Percentiles rank a stretch among this genome's conserved stretches.
phyloP scores from a whole-genome alignment of 64 coral and sea anemone species.

The Dendrophyllia cribrosa region DNA sequence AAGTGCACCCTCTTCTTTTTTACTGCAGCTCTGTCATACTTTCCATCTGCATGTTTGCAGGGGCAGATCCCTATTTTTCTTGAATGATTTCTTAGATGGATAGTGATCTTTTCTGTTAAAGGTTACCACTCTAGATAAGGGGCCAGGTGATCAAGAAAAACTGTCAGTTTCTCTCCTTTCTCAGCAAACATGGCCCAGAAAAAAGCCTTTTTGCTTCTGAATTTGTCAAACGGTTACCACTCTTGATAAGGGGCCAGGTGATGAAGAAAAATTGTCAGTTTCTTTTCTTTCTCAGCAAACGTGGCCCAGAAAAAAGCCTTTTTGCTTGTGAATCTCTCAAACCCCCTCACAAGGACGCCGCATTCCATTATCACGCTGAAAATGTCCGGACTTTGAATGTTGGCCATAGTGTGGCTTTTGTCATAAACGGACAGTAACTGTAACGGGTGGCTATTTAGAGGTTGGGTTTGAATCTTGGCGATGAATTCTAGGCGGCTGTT shows the following conservation, averaged over 20 bases:
- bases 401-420: slow-evolving; percentile 27
- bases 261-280: slow-evolving; percentile 60
- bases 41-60: no score
- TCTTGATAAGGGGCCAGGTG: slow-evolving; percentile 64
- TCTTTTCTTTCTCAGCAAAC: slow-evolving; percentile 55
- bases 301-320: slow-evolving; percentile 79
- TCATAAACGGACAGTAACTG: slow-evolving; percentile 63
- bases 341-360: slow-evolving; percentile 74
- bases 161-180: slow-evolving; percentile 55
- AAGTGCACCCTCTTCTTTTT: no score
- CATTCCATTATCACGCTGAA: slow-evolving; percentile 85
- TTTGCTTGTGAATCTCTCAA: slow-evolving; percentile 78
- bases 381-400: slow-evolving; percentile 75
- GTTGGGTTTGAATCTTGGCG: slow-evolving; percentile 75
- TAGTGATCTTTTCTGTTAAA: no score
- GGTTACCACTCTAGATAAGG: slow-evolving; percentile 62
- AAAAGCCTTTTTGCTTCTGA: slow-evolving; percentile 81
- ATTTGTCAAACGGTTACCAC: slow-evolving; percentile 31
- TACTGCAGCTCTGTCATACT: no score
- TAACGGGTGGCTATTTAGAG: slow-evolving; percentile 62
- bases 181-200: slow-evolving; percentile 73
- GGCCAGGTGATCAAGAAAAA: slow-evolving; percentile 63
- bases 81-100: no score
- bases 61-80: no score
- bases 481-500: slow-evolving; percentile 38